These are phyloP conservation scores for Nebria ingens DNA, from an alignment of 1,140 invertebrate species.

Conservation along the genomic window DNA sequence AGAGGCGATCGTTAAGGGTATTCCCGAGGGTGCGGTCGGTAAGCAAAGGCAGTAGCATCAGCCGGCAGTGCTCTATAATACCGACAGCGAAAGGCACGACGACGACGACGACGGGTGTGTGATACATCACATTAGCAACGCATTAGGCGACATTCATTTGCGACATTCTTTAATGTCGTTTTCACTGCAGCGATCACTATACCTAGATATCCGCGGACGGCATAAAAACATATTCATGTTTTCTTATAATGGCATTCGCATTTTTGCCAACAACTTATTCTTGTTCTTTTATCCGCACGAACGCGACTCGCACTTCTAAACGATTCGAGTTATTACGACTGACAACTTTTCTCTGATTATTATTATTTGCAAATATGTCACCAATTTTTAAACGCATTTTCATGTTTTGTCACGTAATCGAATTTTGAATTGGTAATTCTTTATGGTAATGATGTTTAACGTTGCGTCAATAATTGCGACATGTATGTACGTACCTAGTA, in stretches of 20 bases:
- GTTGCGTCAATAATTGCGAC: no score
- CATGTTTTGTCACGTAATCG: background rate
- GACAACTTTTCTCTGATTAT: background rate
- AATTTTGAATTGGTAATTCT: no score
- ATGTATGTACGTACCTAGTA: no score
- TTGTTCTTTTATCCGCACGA: background rate
- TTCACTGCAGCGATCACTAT: background rate
- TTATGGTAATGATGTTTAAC: no score
- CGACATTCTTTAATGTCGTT: slow-evolving; percentile 1
- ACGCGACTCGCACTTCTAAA: background rate
- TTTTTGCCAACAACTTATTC: background rate
- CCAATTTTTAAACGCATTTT: background rate
- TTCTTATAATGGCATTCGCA: background rate
- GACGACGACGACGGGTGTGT: background rate
- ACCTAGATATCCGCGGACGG: background rate
- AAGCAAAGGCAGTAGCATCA: no score
- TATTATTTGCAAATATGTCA: background rate
- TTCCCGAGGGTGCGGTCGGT: background rate
- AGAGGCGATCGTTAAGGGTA: slow-evolving; percentile 2
- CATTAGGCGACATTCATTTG: slow-evolving; percentile 7
- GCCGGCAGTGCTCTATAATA: background rate
- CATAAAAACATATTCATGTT: slow-evolving; percentile 9
- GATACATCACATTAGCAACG: slow-evolving; percentile 6
- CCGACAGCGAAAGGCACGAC: background rate
- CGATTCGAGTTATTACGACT: background rate